A percentile compares a stretch with the other conserved stretches of the same genome.
These are phyloP conservation scores for Euura lappo DNA, from an alignment of 1,140 invertebrate genomes.

Conservation along the genomic window DNA sequence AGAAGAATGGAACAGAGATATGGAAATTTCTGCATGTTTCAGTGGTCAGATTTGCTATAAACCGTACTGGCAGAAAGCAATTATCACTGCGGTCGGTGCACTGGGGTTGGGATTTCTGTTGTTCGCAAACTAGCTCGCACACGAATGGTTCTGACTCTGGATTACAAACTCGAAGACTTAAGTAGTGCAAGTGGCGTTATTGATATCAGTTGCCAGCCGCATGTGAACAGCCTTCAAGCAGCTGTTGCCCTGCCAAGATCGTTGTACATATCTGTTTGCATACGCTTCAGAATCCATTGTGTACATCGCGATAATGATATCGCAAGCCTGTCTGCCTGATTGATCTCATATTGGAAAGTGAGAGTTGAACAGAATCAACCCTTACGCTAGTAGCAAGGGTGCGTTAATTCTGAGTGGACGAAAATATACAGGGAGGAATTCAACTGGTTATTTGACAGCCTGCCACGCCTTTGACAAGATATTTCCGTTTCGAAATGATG, in stretches of 20 bases:
- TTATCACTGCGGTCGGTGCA: constrained; percentile 30
- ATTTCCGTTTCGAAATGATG: too few species aligned
- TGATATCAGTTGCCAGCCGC: constrained; percentile 13
- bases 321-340: not conserved
- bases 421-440: too few species aligned
- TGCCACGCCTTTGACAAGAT: too few species aligned
- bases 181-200: not conserved
- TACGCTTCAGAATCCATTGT: not conserved
- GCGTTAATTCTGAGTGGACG: too few species aligned
- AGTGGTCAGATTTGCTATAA: too few species aligned
- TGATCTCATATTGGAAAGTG: not conserved
- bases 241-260: not conserved
- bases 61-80: constrained; percentile 30
- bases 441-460: too few species aligned
- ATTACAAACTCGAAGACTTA: not conserved
- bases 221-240: constrained; percentile 4
- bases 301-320: not conserved
- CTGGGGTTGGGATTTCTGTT: not conserved
- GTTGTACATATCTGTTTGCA: not conserved
- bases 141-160: not conserved
- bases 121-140: not conserved
- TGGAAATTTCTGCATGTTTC: too few species aligned
- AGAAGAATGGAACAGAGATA: too few species aligned
- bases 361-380: too few species aligned
- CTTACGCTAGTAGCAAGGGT: too few species aligned